Percentiles rank a stretch among this genome's conserved stretches.
Evolutionary conservation across 2,888 invertebrate genomes (phyloP).

Genomic region (Andrena praecox): DNA sequence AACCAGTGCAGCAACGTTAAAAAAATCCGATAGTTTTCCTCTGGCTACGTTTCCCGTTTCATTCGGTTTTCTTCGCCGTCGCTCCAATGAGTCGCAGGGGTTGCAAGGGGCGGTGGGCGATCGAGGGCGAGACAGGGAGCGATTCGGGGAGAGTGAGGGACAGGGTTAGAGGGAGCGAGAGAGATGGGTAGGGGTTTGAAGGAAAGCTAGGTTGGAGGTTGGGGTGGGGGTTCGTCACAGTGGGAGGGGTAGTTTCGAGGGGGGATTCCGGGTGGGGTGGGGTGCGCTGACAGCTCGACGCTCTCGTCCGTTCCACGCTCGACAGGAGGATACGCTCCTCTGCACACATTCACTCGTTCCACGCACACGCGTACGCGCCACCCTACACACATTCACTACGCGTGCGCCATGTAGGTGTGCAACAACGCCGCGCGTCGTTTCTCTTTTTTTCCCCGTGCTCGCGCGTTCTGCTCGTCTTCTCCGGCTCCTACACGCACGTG

Average conservation of each 20-base stretch:
- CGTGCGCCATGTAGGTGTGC: conserved; percentile 37
- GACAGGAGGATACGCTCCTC: conserved; percentile 84
- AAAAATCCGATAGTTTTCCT: background rate
- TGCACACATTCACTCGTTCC: conserved; percentile 81
- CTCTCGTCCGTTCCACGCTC: conserved; percentile 80
- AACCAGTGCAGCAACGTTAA: background rate
- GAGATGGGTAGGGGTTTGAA: conserved; percentile 58
- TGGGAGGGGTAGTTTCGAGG: conserved; percentile 78
- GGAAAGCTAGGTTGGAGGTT: conserved; percentile 53
- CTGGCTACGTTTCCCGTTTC: conserved; percentile 47
- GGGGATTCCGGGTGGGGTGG: conserved; percentile 79
- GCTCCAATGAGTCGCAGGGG: conserved; percentile 53
- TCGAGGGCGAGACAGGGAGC: conserved; percentile 60
- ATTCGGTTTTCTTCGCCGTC: conserved; percentile 61
- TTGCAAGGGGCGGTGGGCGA: conserved; percentile 52
- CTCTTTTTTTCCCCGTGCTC: conserved; percentile 61
- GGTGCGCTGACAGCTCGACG: conserved; percentile 85
- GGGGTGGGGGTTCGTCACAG: conserved; percentile 67
- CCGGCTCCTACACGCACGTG: conserved; percentile 58
- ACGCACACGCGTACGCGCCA: conserved; percentile 56
- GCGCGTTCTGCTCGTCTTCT: conserved; percentile 42
- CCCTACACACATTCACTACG: conserved; percentile 40
- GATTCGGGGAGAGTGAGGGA: conserved; percentile 53
- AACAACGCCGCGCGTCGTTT: conserved; percentile 25
- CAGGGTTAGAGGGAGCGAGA: conserved; percentile 51